phyloP scores from a whole-genome alignment of 2,797 vertebrate species.

The Typhlichthys eigenmanni region DNA sequence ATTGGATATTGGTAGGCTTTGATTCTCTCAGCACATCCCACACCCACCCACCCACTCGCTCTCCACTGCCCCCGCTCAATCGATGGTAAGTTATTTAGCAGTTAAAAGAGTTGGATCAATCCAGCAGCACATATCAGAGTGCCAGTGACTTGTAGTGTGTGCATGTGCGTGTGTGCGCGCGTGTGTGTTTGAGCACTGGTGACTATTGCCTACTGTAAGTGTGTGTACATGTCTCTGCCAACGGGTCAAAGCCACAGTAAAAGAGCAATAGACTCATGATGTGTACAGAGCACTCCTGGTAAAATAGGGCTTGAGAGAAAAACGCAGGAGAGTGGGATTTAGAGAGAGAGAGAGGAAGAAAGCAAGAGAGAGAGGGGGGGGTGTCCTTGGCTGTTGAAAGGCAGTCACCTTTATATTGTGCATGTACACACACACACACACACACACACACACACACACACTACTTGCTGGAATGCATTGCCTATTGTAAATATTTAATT shows the following conservation, averaged over 20 bases:
- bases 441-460: constrained; percentile 27
- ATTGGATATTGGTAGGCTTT: constrained; percentile 66
- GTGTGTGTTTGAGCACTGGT: constrained; percentile 11
- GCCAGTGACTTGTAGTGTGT: constrained; percentile 65
- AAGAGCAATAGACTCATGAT: constrained; percentile 35
- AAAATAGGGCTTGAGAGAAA: not conserved
- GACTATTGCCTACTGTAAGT: not conserved
- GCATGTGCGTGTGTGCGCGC: constrained; percentile 28
- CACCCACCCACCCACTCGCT: constrained; percentile 23
- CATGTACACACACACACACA: constrained; percentile 39
- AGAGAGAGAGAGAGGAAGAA: not conserved
- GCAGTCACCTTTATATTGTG: constrained; percentile 45
- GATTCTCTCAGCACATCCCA: constrained; percentile 69
- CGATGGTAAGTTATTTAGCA: constrained; percentile 81
- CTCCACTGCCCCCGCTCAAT: constrained; percentile 52
- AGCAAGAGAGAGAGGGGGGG: constrained; percentile 12
- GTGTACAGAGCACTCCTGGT: constrained; percentile 7
- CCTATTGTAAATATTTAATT: constrained; percentile 63
- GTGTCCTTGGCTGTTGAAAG: constrained; percentile 53
- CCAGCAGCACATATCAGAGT: constrained; percentile 67
- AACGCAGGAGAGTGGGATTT: not conserved
- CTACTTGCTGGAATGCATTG: constrained; percentile 28
- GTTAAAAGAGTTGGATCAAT: constrained; percentile 79
- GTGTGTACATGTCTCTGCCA: constrained; percentile 2
- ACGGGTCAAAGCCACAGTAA: constrained; percentile 29